Conservation (phyloP, 2,888 invertebrate species). For the Aspidapion aeneum region DNA sequence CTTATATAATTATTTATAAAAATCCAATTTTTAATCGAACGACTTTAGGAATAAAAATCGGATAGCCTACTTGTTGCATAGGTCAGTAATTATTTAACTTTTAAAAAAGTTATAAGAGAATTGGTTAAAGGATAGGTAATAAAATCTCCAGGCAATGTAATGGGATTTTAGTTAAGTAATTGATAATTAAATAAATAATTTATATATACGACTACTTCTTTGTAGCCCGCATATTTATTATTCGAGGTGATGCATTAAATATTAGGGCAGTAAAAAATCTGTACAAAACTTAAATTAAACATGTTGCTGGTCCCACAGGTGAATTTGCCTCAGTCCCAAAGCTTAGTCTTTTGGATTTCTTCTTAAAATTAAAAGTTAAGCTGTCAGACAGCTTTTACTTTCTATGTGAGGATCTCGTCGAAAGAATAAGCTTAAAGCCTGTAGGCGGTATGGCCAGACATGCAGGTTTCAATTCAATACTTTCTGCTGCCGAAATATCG, state of each 20-base stretch:
- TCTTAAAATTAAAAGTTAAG: conserved; percentile 16
- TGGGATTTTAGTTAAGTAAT: neutral
- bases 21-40: no score
- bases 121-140: no score
- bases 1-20: no score
- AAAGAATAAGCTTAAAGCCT: conserved; percentile 61
- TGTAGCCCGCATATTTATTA: neutral
- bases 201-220: neutral
- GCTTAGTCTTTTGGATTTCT: conserved; percentile 11
- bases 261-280: neutral
- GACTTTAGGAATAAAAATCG: no score
- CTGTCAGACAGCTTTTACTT: conserved; percentile 10
- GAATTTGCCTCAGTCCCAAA: neutral
- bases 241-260: neutral
- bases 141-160: no score
- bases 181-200: neutral
- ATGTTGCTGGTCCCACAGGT: neutral
- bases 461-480: conserved; percentile 60
- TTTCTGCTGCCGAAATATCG: conserved; percentile 58
- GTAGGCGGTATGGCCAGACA: conserved; percentile 74
- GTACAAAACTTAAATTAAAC: neutral
- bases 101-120: no score
- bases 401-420: conserved; percentile 36
- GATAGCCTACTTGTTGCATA: no score
- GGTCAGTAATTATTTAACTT: no score